Conservation (phyloP, 1,140 invertebrate species). For the Eriosoma lanigerum region DNA sequence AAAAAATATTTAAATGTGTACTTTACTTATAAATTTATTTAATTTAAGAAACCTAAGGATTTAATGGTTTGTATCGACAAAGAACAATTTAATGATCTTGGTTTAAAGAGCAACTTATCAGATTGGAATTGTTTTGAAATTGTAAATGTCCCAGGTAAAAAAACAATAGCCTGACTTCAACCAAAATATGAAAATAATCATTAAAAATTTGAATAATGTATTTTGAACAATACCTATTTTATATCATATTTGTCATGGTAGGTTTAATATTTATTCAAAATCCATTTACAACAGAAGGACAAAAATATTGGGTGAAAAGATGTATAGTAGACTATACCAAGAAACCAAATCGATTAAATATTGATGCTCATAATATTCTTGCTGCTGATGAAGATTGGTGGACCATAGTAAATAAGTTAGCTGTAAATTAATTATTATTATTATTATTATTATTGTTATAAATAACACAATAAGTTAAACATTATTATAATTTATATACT, state of each 20-base stretch:
- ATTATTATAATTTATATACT: background rate
- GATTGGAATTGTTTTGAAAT: conserved; percentile 46
- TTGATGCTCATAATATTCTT: conserved; percentile 65
- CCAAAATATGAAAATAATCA: background rate
- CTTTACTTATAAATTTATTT: background rate
- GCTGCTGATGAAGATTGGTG: conserved; percentile 60
- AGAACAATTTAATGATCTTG: background rate
- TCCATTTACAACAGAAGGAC: conserved; percentile 76
- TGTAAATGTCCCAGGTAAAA: conserved; percentile 38
- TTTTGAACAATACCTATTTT: background rate
- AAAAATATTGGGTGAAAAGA: conserved; percentile 79
- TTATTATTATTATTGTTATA: background rate
- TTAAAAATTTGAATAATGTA: conserved; percentile 1
- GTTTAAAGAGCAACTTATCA: conserved; percentile 39
- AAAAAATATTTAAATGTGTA: background rate
- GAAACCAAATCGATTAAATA: conserved; percentile 77
- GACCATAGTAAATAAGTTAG: conserved; percentile 57
- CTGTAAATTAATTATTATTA: conserved; percentile 16
- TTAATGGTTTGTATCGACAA: background rate
- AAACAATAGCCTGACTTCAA: background rate
- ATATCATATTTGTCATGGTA: conserved; percentile 55
- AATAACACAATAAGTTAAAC: background rate
- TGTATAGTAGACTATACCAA: conserved; percentile 75
- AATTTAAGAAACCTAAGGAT: background rate
- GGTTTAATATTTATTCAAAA: conserved; percentile 80